A percentile compares a stretch with the other conserved stretches of the same genome.
phyloP scores from a whole-genome alignment of 2,888 invertebrate genomes.

The Hedya salicella region DNA sequence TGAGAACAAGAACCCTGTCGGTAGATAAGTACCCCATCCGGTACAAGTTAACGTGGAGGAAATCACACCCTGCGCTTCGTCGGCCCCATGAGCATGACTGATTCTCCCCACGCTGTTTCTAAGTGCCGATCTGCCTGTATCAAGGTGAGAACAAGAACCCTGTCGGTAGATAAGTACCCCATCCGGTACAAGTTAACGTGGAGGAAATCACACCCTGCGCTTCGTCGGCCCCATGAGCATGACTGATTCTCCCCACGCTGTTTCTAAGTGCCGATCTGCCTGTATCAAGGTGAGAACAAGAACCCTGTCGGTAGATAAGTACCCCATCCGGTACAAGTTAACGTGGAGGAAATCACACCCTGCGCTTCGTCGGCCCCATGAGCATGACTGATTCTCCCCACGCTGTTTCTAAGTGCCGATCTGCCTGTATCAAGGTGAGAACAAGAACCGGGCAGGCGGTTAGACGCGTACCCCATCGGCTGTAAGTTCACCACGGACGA shows the following conservation, averaged over 20 bases:
- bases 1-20: constrained; percentile 87
- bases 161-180: constrained; percentile 89
- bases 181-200: constrained; percentile 94
- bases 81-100: constrained; percentile 99
- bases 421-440: constrained; percentile 96
- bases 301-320: constrained; percentile 54
- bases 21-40: constrained; percentile 97
- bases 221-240: constrained; percentile 99
- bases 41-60: too few species aligned
- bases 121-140: constrained; percentile 99
- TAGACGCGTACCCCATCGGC: constrained; percentile 84
- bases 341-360: too few species aligned
- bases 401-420: constrained; percentile 98
- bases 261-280: constrained; percentile 98
- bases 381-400: constrained; percentile 99
- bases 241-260: constrained; percentile 99
- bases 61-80: constrained; percentile 96
- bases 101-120: constrained; percentile 98
- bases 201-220: constrained; percentile 93
- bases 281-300: constrained; percentile 91
- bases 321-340: constrained; percentile 93
- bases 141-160: constrained; percentile 87
- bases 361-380: constrained; percentile 98
- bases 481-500: constrained; percentile 97
- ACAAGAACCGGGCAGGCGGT: too few species aligned